A percentile compares a stretch with the other conserved stretches of the same genome.
These are phyloP conservation scores for Chouioia cunea DNA, from an alignment of 2,888 invertebrate genomes.

Conservation along the genomic window DNA sequence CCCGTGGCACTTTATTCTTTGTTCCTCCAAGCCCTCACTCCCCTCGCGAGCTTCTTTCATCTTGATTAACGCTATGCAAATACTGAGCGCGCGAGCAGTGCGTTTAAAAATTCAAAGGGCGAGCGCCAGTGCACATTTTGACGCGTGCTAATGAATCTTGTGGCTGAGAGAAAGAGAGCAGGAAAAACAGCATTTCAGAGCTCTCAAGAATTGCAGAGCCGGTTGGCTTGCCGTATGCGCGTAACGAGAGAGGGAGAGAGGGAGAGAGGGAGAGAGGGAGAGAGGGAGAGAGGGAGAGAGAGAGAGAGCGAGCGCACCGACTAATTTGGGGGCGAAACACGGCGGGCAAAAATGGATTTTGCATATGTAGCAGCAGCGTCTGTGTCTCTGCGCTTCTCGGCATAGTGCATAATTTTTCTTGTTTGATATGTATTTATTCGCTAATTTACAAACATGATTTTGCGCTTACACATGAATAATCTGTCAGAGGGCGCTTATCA, in stretches of 20 bases:
- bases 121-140: constrained; percentile 28
- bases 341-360: no score
- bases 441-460: constrained; percentile 19
- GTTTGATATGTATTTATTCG: not conserved
- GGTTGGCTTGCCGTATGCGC: no score
- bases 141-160: constrained; percentile 43
- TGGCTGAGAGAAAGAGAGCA: constrained; percentile 15
- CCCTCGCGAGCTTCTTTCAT: constrained; percentile 37
- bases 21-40: not conserved
- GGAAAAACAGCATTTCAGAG: no score
- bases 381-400: no score
- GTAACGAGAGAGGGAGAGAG: no score
- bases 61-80: constrained; percentile 47
- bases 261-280: no score
- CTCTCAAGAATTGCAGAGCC: no score
- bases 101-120: constrained; percentile 41
- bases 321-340: no score
- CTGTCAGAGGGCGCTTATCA: constrained; percentile 1
- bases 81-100: constrained; percentile 19
- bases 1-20: not conserved
- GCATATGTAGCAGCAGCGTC: no score
- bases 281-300: no score
- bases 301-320: no score
- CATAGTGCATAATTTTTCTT: not conserved
- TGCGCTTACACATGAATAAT: constrained; percentile 20